Evolutionary conservation across 2,888 invertebrate genomes (phyloP).

Genomic region (Cecidostiba fungosa): DNA sequence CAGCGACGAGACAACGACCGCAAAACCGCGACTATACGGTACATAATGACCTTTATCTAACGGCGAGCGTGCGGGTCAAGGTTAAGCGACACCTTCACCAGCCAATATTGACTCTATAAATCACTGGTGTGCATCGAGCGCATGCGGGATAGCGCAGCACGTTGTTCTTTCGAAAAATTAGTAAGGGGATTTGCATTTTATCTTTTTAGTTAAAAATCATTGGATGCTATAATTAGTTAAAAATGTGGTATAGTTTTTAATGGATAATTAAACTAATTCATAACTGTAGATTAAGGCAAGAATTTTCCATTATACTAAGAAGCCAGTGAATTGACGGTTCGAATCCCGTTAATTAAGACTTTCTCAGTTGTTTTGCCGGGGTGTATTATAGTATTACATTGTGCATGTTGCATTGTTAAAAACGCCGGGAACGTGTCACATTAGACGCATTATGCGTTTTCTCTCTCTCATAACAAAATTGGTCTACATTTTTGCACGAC

Average conservation of each 20-base stretch:
- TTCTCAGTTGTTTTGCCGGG: background rate
- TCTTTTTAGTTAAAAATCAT: too few species aligned
- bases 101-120: conserved; percentile 44
- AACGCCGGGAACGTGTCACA: background rate
- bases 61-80: conserved; percentile 31
- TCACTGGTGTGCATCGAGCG: background rate
- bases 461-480: conserved; percentile 14
- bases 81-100: conserved; percentile 45
- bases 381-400: background rate
- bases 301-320: background rate
- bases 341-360: conserved; percentile 31
- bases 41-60: conserved; percentile 36
- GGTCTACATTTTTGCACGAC: conserved; percentile 13
- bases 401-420: background rate
- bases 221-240: background rate
- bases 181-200: too few species aligned
- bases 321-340: background rate
- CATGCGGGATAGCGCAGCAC: background rate
- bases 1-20: background rate
- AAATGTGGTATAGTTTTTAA: background rate
- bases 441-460: conserved; percentile 15
- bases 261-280: background rate
- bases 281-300: background rate
- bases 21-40: conserved; percentile 5
- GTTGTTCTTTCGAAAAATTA: too few species aligned